Percentiles rank a stretch among this genome's conserved stretches.
phyloP scores from a whole-genome alignment of 2,797 vertebrate genomes.

The Pantherophis alleghaniensis region DNA sequence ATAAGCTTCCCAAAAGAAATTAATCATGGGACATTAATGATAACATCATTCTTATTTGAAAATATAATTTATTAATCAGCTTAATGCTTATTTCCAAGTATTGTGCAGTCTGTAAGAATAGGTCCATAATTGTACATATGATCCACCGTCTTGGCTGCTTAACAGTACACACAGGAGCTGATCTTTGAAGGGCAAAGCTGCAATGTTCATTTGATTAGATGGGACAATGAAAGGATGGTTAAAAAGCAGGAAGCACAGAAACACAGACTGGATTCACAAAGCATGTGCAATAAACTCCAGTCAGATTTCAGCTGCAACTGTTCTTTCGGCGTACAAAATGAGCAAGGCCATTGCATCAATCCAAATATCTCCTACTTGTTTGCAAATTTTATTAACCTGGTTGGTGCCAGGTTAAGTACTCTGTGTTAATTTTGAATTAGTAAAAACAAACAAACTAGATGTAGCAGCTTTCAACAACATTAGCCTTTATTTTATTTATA shows the following conservation, averaged over 20 bases:
- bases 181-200: not conserved
- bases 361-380: not conserved
- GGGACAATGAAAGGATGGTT: not conserved
- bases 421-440: not conserved
- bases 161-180: not conserved
- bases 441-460: not conserved
- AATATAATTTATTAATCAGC: conserved; percentile 68
- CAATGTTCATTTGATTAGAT: not conserved
- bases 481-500: conserved; percentile 26
- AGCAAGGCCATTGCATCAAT: not conserved
- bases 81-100: conserved; percentile 72
- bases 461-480: conserved; percentile 24
- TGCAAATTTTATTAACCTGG: not conserved
- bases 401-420: not conserved
- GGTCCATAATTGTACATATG: conserved; percentile 47
- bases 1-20: conserved; percentile 68
- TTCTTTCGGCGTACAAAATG: not conserved
- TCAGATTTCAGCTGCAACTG: not conserved
- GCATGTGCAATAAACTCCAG: not conserved
- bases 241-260: not conserved
- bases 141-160: fast-evolving
- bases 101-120: conserved; percentile 60
- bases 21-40: conserved; percentile 69
- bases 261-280: not conserved
- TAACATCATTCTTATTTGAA: conserved; percentile 71